These are phyloP conservation scores for Actinostola sp. DNA, from an alignment of 92 coral and sea anemone species.

Conservation along the genomic window DNA sequence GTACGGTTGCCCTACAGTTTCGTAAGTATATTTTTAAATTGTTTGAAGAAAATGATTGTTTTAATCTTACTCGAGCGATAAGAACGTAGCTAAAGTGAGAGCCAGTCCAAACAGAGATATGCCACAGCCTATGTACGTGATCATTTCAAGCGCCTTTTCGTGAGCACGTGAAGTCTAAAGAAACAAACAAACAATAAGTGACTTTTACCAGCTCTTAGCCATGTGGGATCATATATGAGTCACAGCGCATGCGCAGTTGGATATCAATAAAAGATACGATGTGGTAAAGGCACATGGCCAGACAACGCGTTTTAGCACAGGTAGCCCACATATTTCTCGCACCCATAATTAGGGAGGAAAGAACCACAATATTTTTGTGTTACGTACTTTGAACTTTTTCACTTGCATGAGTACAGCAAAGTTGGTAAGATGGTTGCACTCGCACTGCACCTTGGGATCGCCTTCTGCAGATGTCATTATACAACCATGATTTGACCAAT, in stretches of 20 bases:
- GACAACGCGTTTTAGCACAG: no score
- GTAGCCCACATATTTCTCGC: no score
- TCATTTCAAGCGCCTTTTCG: slow-evolving; percentile 61
- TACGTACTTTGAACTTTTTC: slow-evolving; percentile 66
- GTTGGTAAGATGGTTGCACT: slow-evolving; percentile 87
- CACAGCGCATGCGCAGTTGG: no score
- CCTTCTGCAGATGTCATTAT: slow-evolving; percentile 27
- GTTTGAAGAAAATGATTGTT: neutral
- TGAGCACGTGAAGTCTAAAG: slow-evolving; percentile 55
- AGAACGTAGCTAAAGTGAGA: slow-evolving; percentile 85
- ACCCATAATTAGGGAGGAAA: no score
- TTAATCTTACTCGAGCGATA: slow-evolving; percentile 85
- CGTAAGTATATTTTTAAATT: no score
- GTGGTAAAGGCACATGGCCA: no score
- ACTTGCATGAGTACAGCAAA: slow-evolving; percentile 98
- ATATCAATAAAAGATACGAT: no score
- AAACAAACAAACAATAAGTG: neutral
- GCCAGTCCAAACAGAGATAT: slow-evolving; percentile 87
- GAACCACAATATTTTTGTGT: neutral
- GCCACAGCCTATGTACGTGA: slow-evolving; percentile 95
- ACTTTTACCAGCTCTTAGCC: neutral
- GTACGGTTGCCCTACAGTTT: neutral
- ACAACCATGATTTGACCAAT: slow-evolving; percentile 71
- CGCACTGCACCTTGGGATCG: slow-evolving; percentile 42
- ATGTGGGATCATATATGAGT: no score